phyloP scores from a whole-genome alignment of 2,797 vertebrate genomes.

The Pantherophis alleghaniensis region DNA sequence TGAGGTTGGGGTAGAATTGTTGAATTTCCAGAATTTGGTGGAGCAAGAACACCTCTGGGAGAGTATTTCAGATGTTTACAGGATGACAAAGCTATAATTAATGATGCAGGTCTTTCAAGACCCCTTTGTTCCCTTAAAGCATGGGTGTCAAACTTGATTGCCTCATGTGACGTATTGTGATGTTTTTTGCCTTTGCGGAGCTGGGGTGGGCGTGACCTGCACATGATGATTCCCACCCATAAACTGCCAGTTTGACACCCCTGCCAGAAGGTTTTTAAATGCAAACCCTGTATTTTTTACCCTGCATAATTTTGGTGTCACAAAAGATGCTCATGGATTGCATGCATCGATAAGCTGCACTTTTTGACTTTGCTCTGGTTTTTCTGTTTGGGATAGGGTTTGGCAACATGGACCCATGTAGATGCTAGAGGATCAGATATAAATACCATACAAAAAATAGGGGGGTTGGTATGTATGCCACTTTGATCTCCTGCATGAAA shows the following conservation, averaged over 20 bases:
- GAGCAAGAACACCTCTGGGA: neutral
- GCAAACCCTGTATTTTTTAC: neutral
- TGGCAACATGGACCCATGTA: neutral
- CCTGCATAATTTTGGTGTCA: neutral
- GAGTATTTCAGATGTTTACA: neutral
- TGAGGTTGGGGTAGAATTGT: neutral
- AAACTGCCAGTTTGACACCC: no score
- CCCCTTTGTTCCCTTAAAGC: neutral
- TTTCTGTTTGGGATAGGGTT: neutral
- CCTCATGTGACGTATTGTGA: no score
- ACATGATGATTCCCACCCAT: no score
- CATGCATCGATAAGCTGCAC: neutral
- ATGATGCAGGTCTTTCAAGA: neutral
- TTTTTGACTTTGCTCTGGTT: neutral
- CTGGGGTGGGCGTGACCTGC: no score
- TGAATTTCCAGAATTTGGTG: neutral
- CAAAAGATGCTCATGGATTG: neutral
- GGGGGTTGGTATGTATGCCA: neutral
- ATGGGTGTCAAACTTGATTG: no score
- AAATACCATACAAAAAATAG: neutral
- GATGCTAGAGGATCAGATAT: neutral
- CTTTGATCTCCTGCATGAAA: neutral
- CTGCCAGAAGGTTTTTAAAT: neutral
- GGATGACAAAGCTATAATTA: neutral
- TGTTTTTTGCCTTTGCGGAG: no score